phyloP scores from a whole-genome alignment of 1,140 invertebrate species.

The Liolophura sinensis region DNA sequence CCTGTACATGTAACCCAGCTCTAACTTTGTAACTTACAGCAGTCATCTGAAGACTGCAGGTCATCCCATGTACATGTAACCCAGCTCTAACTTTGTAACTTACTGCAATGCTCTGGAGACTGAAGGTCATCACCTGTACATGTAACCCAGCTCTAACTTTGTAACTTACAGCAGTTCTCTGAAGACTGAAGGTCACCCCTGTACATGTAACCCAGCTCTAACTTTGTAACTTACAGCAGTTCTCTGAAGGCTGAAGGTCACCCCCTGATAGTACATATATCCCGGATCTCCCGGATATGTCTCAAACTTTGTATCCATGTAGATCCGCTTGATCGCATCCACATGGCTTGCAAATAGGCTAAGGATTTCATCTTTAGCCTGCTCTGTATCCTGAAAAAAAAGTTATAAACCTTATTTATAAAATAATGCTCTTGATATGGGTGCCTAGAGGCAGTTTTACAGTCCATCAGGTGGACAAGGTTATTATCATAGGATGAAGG shows the following conservation, averaged over 20 bases:
- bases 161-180: background rate
- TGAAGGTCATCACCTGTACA: constrained; percentile 4
- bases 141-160: background rate
- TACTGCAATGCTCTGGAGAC: background rate
- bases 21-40: too few species aligned
- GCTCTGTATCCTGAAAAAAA: constrained; percentile 34
- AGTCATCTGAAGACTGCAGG: background rate
- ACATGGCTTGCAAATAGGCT: constrained; percentile 97
- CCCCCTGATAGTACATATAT: constrained; percentile 73
- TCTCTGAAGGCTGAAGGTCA: constrained; percentile 97
- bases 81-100: background rate
- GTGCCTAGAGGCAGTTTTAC: background rate
- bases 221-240: constrained; percentile 74
- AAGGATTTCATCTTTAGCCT: constrained; percentile 83
- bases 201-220: background rate
- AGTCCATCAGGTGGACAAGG: background rate
- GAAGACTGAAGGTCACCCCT: too few species aligned
- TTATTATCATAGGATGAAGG: background rate
- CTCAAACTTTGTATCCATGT: constrained; percentile 89
- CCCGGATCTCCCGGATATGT: constrained; percentile 59
- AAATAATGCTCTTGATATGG: background rate
- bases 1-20: too few species aligned
- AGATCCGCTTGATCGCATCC: constrained; percentile 97
- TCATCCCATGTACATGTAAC: background rate
- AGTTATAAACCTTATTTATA: constrained; percentile 5